Conservation (phyloP, 2,797 vertebrate genomes). For the Liasis olivaceus region DNA sequence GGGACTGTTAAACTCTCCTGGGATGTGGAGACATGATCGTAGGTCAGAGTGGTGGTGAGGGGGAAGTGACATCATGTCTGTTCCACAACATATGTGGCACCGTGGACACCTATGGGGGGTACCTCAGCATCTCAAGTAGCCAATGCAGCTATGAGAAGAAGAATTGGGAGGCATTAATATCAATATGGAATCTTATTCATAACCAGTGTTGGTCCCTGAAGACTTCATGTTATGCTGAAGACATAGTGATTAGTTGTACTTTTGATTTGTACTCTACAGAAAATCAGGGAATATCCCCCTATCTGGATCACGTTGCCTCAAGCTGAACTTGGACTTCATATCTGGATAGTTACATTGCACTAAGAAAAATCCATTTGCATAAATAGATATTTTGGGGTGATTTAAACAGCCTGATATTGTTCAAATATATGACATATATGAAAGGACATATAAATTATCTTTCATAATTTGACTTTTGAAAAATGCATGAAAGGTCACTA, state of each 20-base stretch:
- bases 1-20: background rate
- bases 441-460: background rate
- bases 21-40: background rate
- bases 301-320: too few relatives aligned
- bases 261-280: too few relatives aligned
- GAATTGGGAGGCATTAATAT: background rate
- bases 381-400: too few relatives aligned
- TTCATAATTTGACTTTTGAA: background rate
- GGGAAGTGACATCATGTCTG: background rate
- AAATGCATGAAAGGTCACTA: background rate
- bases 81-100: background rate
- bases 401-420: too few relatives aligned
- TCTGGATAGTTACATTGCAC: too few relatives aligned
- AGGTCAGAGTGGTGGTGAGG: background rate
- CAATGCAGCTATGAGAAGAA: background rate
- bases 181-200: too few relatives aligned
- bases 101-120: background rate
- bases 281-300: too few relatives aligned
- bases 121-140: background rate
- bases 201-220: background rate
- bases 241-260: too few relatives aligned
- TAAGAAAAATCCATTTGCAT: too few relatives aligned
- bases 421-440: background rate
- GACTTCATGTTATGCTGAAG: too few relatives aligned
- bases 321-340: too few relatives aligned